Conservation (phyloP, 1,140 invertebrate genomes). For the Berghia stephanieae region DNA sequence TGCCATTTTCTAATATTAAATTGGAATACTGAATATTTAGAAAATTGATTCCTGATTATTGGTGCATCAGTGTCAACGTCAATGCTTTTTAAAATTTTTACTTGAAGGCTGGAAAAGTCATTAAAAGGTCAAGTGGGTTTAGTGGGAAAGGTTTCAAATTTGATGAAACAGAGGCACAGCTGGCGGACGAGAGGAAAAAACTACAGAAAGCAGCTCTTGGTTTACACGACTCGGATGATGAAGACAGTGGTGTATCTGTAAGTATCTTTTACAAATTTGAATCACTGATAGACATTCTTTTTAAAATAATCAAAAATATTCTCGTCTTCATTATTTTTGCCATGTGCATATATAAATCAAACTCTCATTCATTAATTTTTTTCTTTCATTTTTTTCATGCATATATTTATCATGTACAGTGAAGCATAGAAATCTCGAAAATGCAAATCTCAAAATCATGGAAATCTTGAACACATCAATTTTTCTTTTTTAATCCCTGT, state of each 20-base stretch:
- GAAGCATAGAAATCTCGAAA: no score
- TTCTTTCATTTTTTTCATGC: no score
- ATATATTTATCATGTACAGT: no score
- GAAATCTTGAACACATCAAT: no score
- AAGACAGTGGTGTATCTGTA: slow-evolving; percentile 82
- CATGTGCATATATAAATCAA: background rate
- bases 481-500: no score
- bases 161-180: slow-evolving; percentile 96
- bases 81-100: no score
- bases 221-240: slow-evolving; percentile 96
- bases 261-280: background rate
- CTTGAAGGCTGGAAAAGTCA: slow-evolving; percentile 81
- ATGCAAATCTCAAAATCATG: no score
- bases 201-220: slow-evolving; percentile 96
- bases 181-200: slow-evolving; percentile 90
- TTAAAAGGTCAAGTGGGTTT: slow-evolving; percentile 89
- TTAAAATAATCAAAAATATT: background rate
- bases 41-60: no score
- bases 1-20: no score
- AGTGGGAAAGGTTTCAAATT: slow-evolving; percentile 99
- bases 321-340: background rate
- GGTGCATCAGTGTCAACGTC: no score
- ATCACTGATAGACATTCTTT: background rate
- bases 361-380: no score
- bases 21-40: no score